Evolutionary conservation across 1,140 invertebrate genomes (phyloP), one percentile per base, ranked within the genome.

Genomic region (Bombus superbus): DNA sequence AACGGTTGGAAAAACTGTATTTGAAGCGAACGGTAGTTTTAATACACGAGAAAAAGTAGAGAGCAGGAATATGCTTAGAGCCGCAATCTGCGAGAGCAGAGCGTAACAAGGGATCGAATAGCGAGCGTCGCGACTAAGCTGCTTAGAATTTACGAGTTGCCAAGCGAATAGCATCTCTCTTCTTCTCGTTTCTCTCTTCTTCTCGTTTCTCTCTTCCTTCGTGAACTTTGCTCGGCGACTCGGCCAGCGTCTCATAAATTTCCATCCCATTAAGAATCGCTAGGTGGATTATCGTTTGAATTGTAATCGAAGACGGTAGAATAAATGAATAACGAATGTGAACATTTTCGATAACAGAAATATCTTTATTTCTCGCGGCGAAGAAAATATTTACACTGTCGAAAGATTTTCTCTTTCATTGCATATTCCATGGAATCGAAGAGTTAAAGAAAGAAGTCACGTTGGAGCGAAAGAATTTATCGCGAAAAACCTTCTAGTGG

Each of bases 61-160:
- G 66, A 8, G 66, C 40, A 64, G 42, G n/a, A 32, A 22, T 75
- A 53, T 22, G 57, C 28, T 78, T 66, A 64, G 38, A 78, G 35
- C 40, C 35, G 40, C 66, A 47, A 47, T 75, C 47, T 72, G 59
- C 62, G 72, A 66, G 42, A 80, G 68, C 68, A 42, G 76, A 62
- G 64, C 82, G 69, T 74, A 88, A 78, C 57, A 69, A 59, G 57
- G 66, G 77, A 87, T 78, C 74, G 83, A 78, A 78, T 74, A 75
- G 78, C 73, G 57, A 64, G 57, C 59, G 59, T 62, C 88, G 80
- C 74, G 87, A 82, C 84, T 89, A 89, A 89, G 88, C 88, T 89
- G 88, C 88, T 89, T 89, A 89, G 88, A 90, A 90, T 89, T 90
- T 90, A 90, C 88, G 88, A 90, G 88, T 85, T 86, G 72, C 75